Base-by-base conservation (phyloP, 1,140 invertebrate genomes). In the Temnothorax nylanderi region DNA sequence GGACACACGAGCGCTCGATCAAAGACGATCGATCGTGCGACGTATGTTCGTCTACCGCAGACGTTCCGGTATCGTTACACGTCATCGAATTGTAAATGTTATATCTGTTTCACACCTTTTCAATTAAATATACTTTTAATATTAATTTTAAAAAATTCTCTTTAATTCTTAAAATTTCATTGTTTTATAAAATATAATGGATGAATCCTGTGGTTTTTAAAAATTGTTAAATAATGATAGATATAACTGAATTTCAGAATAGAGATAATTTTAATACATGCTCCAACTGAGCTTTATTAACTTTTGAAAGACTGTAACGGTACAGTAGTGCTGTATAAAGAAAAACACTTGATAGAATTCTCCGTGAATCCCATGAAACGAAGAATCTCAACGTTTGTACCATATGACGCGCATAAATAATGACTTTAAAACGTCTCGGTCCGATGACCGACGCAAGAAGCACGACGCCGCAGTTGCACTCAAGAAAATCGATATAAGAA, bases 321-420 rank as follows among this genome's bases (percentile, higher is more conserved):
- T 89, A 88, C 11, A 77, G 26, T 47, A 84, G 56, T 62, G 62
- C 16, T 54, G 76, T 37, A 26, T 21, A 13, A 32, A 37, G 26
- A 18, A 13, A 74, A 71, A 32, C 21, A 16, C 67, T 32, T 51
- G 37, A 85, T 47, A 47, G 26, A 77, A 88, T 88, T 75, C 34
- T 56, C 62, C 41, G 49, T 44, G 41, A 86, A 90, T 87, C 80
- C 62, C 77, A 86, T 37, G 72, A 62, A 87, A 77, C 37, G n/a
- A 56, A 72, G 91, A 95, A 95, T 95, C 93, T 94, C 91, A 94
- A 94, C 92, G 92, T 94, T 92, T 76, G 16, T 87, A 58, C 93
- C 93, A 94, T 93, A 93, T 94, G 93, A 90, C 90, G 85, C 72
- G 51, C 84, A 71, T 75, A 81, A 71, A 85, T 92, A 91, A 94